Evolutionary conservation across 2,113 vertebrate species (phyloP).

Genomic region (Abramis brama): DNA sequence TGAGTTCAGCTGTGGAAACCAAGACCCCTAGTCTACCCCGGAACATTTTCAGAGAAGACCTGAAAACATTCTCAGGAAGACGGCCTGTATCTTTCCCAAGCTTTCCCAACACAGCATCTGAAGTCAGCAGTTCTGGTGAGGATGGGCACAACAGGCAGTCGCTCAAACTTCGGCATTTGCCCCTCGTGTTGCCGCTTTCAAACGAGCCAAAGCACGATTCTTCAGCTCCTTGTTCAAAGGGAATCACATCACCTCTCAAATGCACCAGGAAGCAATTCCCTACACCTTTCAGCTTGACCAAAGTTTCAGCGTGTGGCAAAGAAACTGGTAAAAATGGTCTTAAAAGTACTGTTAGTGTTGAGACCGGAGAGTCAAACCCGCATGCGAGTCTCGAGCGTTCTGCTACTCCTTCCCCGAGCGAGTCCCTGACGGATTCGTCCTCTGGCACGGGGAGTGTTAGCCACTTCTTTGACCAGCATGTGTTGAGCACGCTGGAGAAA

Average conservation of each 20-base stretch:
- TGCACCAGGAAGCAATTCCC: slow-evolving; percentile 69
- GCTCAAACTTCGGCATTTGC: slow-evolving; percentile 66
- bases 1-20: slow-evolving; percentile 54
- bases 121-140: slow-evolving; percentile 38
- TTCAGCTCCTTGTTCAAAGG: slow-evolving; percentile 45
- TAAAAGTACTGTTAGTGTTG: slow-evolving; percentile 56
- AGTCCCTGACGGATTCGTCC: slow-evolving; percentile 40
- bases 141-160: slow-evolving; percentile 50
- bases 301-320: slow-evolving; percentile 56
- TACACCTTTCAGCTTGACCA: slow-evolving; percentile 69
- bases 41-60: slow-evolving; percentile 67
- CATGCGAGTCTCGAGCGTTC: slow-evolving; percentile 63
- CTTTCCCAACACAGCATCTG: slow-evolving; percentile 17
- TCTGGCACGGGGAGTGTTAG: neutral
- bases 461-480: slow-evolving; percentile 56
- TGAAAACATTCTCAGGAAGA: slow-evolving; percentile 58
- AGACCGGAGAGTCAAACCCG: slow-evolving; percentile 48
- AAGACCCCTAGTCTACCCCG: slow-evolving; percentile 52
- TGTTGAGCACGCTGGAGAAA: slow-evolving; percentile 72
- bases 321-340: slow-evolving; percentile 51
- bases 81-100: slow-evolving; percentile 61
- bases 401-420: slow-evolving; percentile 52
- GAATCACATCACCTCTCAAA: slow-evolving; percentile 56
- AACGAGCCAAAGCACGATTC: slow-evolving; percentile 50
- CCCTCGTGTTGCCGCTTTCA: slow-evolving; percentile 67